Percentiles rank a stretch among this genome's conserved stretches.
phyloP scores from a whole-genome alignment of 1,140 invertebrate species.

The Cyphomyrmex costatus region DNA sequence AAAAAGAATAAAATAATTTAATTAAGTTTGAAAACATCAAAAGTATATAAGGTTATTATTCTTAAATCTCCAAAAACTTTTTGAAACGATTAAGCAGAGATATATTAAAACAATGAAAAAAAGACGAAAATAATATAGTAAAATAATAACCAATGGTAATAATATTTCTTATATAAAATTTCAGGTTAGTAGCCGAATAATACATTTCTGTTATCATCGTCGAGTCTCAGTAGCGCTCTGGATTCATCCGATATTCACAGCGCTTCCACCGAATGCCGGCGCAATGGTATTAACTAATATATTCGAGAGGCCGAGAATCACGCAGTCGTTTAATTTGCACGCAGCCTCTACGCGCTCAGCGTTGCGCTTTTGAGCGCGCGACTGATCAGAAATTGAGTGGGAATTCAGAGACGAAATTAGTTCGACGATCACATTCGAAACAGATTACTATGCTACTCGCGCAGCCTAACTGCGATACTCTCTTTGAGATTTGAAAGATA shows the following conservation, averaged over 20 bases:
- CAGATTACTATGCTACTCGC: constrained; percentile 23
- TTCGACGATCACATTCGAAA: constrained; percentile 35
- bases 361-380: constrained; percentile 33
- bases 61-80: not conserved
- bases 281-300: constrained; percentile 31
- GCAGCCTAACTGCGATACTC: not conserved
- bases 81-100: not conserved
- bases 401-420: constrained; percentile 35
- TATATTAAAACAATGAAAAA: not conserved
- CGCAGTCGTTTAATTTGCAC: constrained; percentile 42
- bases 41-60: not conserved
- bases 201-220: not conserved
- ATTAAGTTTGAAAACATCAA: not conserved
- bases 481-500: constrained; percentile 26
- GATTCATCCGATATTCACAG: constrained; percentile 16
- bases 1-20: not conserved
- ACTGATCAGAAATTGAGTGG: constrained; percentile 49
- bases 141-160: not conserved
- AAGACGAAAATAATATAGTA: not conserved
- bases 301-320: constrained; percentile 21
- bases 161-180: not conserved
- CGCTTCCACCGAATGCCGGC: not conserved
- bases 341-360: not conserved
- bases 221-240: not conserved
- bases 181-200: not conserved